Conservation (phyloP, 2,888 invertebrate genomes). For the Ochlodes sylvanus region DNA sequence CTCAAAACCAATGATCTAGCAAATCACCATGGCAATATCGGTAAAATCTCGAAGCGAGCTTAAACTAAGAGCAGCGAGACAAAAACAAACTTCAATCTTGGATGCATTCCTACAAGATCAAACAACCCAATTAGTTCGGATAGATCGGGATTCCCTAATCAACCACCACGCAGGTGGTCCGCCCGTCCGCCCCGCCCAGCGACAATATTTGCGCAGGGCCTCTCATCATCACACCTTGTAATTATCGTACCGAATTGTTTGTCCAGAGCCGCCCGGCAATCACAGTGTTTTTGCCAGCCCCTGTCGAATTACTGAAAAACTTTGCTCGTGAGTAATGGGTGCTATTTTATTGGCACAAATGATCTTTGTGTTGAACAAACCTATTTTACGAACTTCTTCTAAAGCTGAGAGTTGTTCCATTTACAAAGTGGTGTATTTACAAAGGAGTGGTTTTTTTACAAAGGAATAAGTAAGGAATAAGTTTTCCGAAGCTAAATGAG, state of each 20-base stretch:
- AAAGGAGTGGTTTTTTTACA: no score
- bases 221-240: conserved; percentile 47
- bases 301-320: conserved; percentile 14
- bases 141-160: conserved; percentile 8
- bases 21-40: no score
- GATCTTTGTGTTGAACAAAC: conserved; percentile 8
- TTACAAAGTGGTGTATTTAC: no score
- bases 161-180: conserved; percentile 42
- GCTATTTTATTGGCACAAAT: conserved; percentile 8
- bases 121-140: conserved; percentile 30
- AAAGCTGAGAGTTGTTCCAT: no score
- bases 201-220: conserved; percentile 51
- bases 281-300: conserved; percentile 40
- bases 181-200: conserved; percentile 38
- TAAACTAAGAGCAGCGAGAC: background rate
- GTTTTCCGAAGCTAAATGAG: no score
- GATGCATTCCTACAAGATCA: background rate
- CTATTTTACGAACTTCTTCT: background rate
- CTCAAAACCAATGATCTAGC: no score
- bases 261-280: conserved; percentile 45
- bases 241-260: conserved; percentile 51
- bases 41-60: no score
- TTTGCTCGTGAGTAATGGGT: background rate
- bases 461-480: no score
- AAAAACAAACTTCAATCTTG: conserved; percentile 11